A percentile compares a stretch with the other conserved stretches of the same genome.
phyloP scores from a whole-genome alignment of 2,797 vertebrate species.

The Coregonus ussuriensis region DNA sequence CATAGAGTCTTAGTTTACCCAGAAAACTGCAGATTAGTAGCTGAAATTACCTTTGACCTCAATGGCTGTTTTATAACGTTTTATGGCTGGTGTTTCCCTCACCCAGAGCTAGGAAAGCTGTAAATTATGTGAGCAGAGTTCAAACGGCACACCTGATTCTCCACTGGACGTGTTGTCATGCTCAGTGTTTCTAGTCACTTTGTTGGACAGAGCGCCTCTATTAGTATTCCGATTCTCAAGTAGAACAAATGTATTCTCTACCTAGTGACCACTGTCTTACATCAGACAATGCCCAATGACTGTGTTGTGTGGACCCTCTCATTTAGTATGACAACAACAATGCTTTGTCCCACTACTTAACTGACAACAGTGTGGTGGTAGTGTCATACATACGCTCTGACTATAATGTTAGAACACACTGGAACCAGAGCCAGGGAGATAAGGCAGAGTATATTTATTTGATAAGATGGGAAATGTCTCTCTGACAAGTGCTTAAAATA shows the following conservation, averaged over 20 bases:
- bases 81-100: slow-evolving; percentile 21
- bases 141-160: slow-evolving; percentile 44
- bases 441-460: slow-evolving; percentile 43
- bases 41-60: slow-evolving; percentile 28
- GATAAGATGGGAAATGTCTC: slow-evolving; percentile 56
- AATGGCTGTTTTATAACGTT: slow-evolving; percentile 16
- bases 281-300: background rate
- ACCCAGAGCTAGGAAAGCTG: background rate
- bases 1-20: slow-evolving; percentile 20
- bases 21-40: slow-evolving; percentile 10
- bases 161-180: background rate
- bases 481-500: slow-evolving; percentile 53
- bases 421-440: slow-evolving; percentile 44
- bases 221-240: background rate
- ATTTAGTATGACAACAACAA: background rate
- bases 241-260: background rate
- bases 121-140: slow-evolving; percentile 14
- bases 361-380: slow-evolving; percentile 2
- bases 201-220: background rate
- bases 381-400: slow-evolving; percentile 10
- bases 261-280: background rate
- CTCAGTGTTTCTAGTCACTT: background rate
- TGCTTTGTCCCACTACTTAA: background rate
- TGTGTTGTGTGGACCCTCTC: background rate
- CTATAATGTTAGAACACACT: slow-evolving; percentile 25